phyloP scores from a whole-genome alignment of 2,888 invertebrate genomes.

The Diarsia mendica region DNA sequence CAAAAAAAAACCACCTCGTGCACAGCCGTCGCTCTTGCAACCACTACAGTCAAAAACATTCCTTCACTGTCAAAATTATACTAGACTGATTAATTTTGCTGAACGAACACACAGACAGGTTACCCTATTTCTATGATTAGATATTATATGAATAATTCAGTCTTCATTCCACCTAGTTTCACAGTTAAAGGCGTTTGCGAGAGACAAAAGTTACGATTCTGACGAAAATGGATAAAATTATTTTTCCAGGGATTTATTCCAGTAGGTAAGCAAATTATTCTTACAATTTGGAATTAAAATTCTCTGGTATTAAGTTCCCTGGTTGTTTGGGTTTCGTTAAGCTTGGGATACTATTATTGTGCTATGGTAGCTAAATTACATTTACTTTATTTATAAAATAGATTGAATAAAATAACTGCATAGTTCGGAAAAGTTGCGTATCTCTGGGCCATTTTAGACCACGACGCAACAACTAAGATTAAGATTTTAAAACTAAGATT shows the following conservation, averaged over 20 bases:
- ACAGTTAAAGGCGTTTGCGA: constrained; percentile 45
- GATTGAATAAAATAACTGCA: too few species aligned
- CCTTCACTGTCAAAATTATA: neutral
- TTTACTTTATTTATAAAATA: too few species aligned
- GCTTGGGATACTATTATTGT: constrained; percentile 12
- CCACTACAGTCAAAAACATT: too few species aligned
- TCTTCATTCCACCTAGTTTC: constrained; percentile 69
- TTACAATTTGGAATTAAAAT: constrained; percentile 58
- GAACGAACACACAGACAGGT: constrained; percentile 61
- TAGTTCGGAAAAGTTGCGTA: too few species aligned
- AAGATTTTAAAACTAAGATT: too few species aligned
- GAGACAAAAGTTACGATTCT: constrained; percentile 61
- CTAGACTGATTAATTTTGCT: neutral
- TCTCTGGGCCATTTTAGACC: too few species aligned
- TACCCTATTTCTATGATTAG: constrained; percentile 60
- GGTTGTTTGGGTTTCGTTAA: constrained; percentile 34
- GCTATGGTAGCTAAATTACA: neutral
- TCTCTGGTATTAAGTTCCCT: constrained; percentile 29
- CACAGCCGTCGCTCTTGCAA: too few species aligned
- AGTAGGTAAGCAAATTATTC: constrained; percentile 56
- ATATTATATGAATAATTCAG: constrained; percentile 75
- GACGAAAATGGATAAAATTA: constrained; percentile 65
- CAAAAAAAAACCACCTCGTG: too few species aligned
- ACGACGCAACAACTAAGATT: too few species aligned
- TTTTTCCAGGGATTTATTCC: constrained; percentile 62